phyloP scores from a whole-genome alignment of 2,888 invertebrate genomes.

The Drosophila mayaguana region DNA sequence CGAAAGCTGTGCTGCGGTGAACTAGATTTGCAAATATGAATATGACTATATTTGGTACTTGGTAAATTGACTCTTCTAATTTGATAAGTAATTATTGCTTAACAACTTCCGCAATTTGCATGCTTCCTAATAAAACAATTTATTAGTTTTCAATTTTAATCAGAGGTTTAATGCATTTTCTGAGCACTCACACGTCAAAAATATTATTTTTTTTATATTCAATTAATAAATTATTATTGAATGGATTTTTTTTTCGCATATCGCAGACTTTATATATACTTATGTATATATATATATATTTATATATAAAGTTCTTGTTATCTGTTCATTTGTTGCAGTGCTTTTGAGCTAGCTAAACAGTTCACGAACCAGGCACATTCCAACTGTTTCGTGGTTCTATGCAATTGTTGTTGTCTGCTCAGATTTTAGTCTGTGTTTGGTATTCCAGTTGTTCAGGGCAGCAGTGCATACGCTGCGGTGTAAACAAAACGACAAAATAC shows the following conservation, averaged over 20 bases:
- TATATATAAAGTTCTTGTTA: background rate
- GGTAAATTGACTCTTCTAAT: background rate
- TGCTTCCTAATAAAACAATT: background rate
- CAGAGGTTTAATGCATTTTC: background rate
- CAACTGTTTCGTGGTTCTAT: constrained; percentile 18
- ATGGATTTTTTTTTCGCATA: too few species aligned
- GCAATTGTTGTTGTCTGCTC: constrained; percentile 48
- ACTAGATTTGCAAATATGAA: background rate
- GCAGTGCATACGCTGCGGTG: constrained; percentile 23
- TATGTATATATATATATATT: too few species aligned
- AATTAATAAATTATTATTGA: too few species aligned
- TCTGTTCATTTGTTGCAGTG: constrained; percentile 5
- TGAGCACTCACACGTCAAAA: background rate
- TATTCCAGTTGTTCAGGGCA: constrained; percentile 52
- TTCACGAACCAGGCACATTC: constrained; percentile 15
- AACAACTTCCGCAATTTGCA: background rate
- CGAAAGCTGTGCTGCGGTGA: background rate
- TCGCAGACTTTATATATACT: background rate
- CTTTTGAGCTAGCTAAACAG: constrained; percentile 15
- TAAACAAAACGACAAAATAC: constrained; percentile 62
- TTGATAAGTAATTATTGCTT: background rate
- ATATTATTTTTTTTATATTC: background rate
- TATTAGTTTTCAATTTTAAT: background rate
- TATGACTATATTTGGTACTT: too few species aligned
- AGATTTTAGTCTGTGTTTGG: constrained; percentile 56